These are phyloP conservation scores for Peromyscus attwateri DNA, from an alignment of 2,797 vertebrate genomes.

Conservation along the genomic window DNA sequence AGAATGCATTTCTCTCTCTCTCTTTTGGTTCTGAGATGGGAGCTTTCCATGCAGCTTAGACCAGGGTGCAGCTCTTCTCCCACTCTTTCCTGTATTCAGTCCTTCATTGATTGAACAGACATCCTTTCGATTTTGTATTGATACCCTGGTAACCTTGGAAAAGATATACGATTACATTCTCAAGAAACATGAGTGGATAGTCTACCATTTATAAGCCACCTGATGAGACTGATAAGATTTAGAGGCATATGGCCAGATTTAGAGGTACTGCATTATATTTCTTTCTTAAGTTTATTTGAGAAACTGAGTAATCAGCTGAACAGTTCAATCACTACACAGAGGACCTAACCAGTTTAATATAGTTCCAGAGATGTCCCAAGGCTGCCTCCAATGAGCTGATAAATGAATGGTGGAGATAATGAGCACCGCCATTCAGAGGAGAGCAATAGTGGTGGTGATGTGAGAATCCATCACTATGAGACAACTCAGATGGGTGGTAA, in stretches of 20 bases:
- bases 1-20: not conserved
- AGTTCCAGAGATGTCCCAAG: conserved; percentile 41
- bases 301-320: conserved; percentile 39
- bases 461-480: not conserved
- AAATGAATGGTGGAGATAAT: not conserved
- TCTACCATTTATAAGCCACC: not conserved
- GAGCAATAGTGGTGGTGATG: not conserved
- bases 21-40: not conserved
- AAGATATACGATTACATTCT: not conserved
- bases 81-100: not conserved
- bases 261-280: not conserved
- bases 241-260: not conserved
- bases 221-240: not conserved
- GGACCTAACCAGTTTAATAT: conserved; percentile 50
- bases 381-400: conserved; percentile 2
- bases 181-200: not conserved
- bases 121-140: conserved; percentile 29
- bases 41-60: not conserved
- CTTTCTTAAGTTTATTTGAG: conserved; percentile 46
- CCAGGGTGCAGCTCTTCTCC: not conserved
- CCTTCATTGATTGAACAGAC: not conserved
- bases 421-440: not conserved
- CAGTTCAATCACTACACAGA: conserved; percentile 38
- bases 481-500: not conserved
- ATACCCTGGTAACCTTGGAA: not conserved